Evolutionary conservation across 1,140 invertebrate genomes (phyloP).

Genomic region (Drosophila teissieri): DNA sequence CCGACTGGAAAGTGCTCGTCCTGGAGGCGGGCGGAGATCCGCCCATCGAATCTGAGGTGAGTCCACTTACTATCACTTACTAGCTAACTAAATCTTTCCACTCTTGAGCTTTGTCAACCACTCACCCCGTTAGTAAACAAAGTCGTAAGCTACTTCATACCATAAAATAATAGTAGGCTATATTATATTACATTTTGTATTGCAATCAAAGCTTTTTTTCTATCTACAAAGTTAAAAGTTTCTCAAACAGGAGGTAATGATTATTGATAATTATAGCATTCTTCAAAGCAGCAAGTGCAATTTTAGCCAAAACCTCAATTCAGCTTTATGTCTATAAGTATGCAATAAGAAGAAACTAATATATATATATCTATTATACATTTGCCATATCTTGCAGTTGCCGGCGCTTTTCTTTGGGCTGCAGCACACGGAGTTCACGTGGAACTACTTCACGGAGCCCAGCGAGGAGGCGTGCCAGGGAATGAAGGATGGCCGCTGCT

Average conservation of each 20-base stretch:
- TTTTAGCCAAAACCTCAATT: no score
- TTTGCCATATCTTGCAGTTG: constrained; percentile 76
- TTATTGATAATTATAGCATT: no score
- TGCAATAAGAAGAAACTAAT: neutral
- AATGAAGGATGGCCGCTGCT: constrained; percentile 85
- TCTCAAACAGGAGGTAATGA: no score
- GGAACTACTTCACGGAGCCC: constrained; percentile 88
- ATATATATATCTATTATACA: neutral
- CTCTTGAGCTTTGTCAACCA: no score
- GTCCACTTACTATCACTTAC: constrained; percentile 8
- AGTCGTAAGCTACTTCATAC: no score
- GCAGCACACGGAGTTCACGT: constrained; percentile 87
- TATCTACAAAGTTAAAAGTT: no score
- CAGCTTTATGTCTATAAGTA: no score
- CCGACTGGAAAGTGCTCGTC: constrained; percentile 86
- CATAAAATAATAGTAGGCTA: no score
- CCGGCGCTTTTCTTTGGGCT: constrained; percentile 86
- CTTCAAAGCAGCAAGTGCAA: no score
- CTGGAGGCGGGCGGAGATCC: constrained; percentile 88
- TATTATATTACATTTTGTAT: no score
- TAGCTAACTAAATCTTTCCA: neutral
- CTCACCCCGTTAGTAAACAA: no score
- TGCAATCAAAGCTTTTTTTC: no score
- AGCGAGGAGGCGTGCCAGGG: constrained; percentile 86
- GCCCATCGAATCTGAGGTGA: constrained; percentile 85